phyloP scores from a whole-genome alignment of 1,140 invertebrate species.

The Metopolophium dirhodum region DNA sequence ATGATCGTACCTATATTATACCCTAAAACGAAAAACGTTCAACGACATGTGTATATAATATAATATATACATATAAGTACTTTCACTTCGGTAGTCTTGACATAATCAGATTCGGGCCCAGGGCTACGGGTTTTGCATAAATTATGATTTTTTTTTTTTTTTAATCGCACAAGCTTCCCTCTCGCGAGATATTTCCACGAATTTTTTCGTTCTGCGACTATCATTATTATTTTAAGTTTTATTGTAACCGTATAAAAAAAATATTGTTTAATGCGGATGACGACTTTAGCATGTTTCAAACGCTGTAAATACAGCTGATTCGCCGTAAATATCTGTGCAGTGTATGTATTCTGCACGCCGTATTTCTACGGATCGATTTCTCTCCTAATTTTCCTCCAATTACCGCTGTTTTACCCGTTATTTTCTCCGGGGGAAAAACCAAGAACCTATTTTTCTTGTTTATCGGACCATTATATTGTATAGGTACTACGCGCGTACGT shows the following conservation, averaged over 20 bases:
- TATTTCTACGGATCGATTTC: slow-evolving; percentile 6
- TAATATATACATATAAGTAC: not conserved
- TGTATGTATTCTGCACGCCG: not conserved
- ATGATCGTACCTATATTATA: not conserved
- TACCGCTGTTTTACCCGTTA: not conserved
- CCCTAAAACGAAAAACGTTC: not conserved
- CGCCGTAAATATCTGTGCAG: not conserved
- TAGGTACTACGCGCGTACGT: not conserved
- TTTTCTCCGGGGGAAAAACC: slow-evolving; percentile 15
- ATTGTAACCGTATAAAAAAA: not conserved
- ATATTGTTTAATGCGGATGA: not conserved
- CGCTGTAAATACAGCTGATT: not conserved
- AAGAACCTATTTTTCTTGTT: slow-evolving; percentile 26
- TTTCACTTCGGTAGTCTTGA: slow-evolving; percentile 37
- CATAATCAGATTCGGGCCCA: slow-evolving; percentile 33
- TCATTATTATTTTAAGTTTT: not conserved
- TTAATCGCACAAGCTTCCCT: too few species aligned
- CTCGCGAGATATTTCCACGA: not conserved
- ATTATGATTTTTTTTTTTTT: not conserved
- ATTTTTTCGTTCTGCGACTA: not conserved
- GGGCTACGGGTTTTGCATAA: not conserved
- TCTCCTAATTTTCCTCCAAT: slow-evolving; percentile 20
- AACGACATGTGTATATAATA: not conserved
- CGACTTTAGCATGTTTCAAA: not conserved
- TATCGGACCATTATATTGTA: slow-evolving; percentile 24